A percentile compares a stretch with the other conserved stretches of the same genome.
These are phyloP conservation scores for Ailuropoda melanoleuca DNA, from an alignment of 2,113 vertebrate species.

Conservation along the genomic window DNA sequence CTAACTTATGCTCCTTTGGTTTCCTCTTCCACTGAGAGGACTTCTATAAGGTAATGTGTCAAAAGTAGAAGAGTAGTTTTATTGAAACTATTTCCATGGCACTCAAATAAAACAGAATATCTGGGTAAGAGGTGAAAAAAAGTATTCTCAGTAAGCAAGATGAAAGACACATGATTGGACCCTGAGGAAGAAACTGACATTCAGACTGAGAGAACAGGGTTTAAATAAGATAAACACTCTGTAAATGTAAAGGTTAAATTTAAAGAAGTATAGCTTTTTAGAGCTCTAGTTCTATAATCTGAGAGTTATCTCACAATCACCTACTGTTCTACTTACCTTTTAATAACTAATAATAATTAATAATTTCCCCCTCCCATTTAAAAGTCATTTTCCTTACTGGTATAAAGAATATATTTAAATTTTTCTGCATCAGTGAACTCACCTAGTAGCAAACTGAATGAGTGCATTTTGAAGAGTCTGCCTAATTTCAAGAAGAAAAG, in stretches of 20 bases:
- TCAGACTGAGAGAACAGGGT: neutral
- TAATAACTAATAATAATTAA: conserved; percentile 40
- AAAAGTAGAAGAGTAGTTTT: neutral
- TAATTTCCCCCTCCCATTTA: neutral
- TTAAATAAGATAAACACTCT: conserved; percentile 11
- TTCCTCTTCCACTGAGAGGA: neutral
- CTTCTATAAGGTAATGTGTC: neutral
- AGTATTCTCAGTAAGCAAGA: neutral
- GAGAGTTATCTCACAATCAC: neutral
- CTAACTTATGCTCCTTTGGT: neutral
- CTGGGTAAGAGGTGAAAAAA: neutral
- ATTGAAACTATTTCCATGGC: neutral
- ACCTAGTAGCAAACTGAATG: conserved; percentile 97
- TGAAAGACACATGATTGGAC: neutral
- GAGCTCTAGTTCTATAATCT: neutral
- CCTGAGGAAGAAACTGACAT: neutral
- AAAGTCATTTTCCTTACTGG: neutral
- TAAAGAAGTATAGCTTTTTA: neutral
- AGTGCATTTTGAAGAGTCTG: conserved; percentile 97
- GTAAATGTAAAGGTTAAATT: conserved; percentile 4
- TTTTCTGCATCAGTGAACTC: conserved; percentile 60
- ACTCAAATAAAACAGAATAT: neutral
- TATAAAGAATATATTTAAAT: neutral
- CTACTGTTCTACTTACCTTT: conserved; percentile 44
- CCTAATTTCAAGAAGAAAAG: conserved; percentile 97